Base-by-base conservation (phyloP, 2,113 vertebrate species). In the Chauna torquata region DNA sequence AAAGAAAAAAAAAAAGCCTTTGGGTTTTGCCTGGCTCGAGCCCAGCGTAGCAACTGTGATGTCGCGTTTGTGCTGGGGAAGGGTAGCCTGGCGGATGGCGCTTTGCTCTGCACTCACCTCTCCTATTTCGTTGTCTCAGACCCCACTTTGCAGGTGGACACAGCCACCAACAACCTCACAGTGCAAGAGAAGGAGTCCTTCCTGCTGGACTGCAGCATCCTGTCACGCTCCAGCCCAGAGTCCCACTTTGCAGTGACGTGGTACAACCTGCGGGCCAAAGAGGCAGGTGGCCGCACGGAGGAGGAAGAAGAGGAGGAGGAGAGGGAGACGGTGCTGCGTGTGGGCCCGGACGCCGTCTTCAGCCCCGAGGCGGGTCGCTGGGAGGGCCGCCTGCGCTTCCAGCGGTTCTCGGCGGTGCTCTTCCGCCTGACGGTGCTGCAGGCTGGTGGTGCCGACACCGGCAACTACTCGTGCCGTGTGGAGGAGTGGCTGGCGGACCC, bases 401-500 rank as follows among this genome's bases (percentile, higher is more conserved):
- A 99, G 97, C 98, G 99, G 91, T 98, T 98, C 23, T 98, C 99
- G 0, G 98, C 98, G 0, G 97, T 99, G 79, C 98, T 99, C 8
- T 99, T 99, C 98, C 98, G 99, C 38, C 98, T 99, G 97, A 99
- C 99, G 0, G 98, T 99, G 86, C 98, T 99, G 57, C 98, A 97
- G 49, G 99, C 98, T 0, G 97, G 97, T 5, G 92, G 98, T 5
- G 96, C 92, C 0, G 99, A 99, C 86, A 97, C 98, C 0, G 99
- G 99, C 6, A 99, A 98, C 74, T 99, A 99, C 97, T 99, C 99
- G 5, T 99, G 99, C 89, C 99, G 77, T 0, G 99, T 99, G 23
- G 99, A 99, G 97, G 99, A 99, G 93, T 99, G 99, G 99, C 98
- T 99, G 55, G 98, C 98, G 1, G 98, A 99, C 95, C 99, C 99